Evolutionary conservation across 2,797 vertebrate genomes (phyloP), one percentile per base, ranked within the genome.

Genomic region (Gymnoscopelus braueri): DNA sequence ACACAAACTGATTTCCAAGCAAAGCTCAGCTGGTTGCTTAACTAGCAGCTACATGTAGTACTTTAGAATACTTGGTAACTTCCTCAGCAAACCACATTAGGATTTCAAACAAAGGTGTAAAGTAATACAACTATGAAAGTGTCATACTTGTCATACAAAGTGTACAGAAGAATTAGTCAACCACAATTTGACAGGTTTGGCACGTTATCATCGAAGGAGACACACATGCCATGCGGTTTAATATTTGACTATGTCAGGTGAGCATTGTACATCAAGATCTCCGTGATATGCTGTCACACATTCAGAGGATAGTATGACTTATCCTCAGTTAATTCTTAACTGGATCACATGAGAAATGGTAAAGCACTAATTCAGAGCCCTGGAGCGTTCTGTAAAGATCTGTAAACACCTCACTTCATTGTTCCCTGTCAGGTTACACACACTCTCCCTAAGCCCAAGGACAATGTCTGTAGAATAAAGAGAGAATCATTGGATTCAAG

Each of bases 341-440:
- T 47, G 85, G 87, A 88, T 91, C 90, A 83, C 85, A 84, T 75
- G 87, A 89, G 84, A 75, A 86, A 87, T 74, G 75, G 84, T 39
- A 81, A 73, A 57, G 81, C 89, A 87, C 88, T 90, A 91, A 92
- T 92, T 90, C 81, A 50, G 83, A 82, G 87, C 86, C 86, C 77
- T 54, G 84, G 61, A 88, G 88, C 84, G 75, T 84, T 88, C 78
- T 86, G 82, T 88, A 87, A 88, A 84, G 91, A 89, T 90, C 84
- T 93, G 90, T 91, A 92, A 93, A 94, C 91, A 92, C 87, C 87
- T 80, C 71, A 83, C 81, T 81, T 89, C 80, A 84, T 88, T 86
- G 89, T 88, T 90, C 79, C 79, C 81, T 91, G 91, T 91, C 90
- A 90, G 87, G 86, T 74, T 76, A 74, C 63, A 88, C 89, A 77